phyloP scores from a whole-genome alignment of 2,113 vertebrate species.

The Phrynosoma platyrhinos region DNA sequence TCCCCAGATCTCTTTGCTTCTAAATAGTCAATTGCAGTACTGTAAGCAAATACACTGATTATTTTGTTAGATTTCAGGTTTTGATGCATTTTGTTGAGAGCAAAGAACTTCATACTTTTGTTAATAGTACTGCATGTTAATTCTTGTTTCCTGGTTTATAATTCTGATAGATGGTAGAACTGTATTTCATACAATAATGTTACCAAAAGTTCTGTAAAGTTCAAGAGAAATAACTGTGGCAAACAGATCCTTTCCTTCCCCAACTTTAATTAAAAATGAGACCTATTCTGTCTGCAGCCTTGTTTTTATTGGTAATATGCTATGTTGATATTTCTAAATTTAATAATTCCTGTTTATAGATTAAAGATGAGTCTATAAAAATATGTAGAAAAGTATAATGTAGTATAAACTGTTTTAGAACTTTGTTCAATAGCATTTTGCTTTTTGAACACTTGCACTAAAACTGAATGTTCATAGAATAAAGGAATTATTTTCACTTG shows the following conservation, averaged over 20 bases:
- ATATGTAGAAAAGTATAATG: neutral
- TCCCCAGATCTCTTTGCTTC: neutral
- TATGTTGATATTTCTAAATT: neutral
- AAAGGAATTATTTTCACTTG: neutral
- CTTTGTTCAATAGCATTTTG: too few species aligned
- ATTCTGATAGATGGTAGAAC: neutral
- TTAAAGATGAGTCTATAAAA: neutral
- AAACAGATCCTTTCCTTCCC: neutral
- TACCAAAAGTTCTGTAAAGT: neutral
- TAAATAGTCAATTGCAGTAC: conserved; percentile 21
- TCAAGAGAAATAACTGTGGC: neutral
- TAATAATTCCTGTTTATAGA: neutral
- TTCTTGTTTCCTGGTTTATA: neutral
- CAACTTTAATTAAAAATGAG: conserved; percentile 1
- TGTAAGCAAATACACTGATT: neutral
- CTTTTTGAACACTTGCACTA: neutral
- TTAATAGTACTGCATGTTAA: neutral
- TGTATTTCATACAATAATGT: conserved; percentile 17
- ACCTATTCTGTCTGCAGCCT: neutral
- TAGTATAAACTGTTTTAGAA: neutral
- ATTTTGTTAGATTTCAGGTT: neutral
- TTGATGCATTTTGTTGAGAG: neutral
- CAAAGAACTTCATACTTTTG: neutral
- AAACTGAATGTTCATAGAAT: neutral
- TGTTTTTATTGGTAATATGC: neutral